Base-by-base conservation (phyloP, 2,113 vertebrate genomes). In the Gadus chalcogrammus region DNA sequence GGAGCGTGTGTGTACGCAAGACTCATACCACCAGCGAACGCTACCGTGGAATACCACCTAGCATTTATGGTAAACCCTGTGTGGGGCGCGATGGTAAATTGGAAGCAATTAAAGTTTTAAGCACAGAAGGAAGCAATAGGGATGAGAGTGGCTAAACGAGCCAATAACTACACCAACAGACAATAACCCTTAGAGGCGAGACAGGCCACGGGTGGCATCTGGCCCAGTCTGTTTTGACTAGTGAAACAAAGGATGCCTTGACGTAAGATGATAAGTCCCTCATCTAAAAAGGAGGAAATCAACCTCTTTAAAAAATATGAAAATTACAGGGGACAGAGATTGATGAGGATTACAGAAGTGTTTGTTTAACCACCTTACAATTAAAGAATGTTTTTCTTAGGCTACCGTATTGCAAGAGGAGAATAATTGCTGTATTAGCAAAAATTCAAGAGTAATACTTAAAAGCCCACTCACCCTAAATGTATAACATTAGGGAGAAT, bases 101-200 rank as follows among this genome's bases (percentile, higher is more conserved):
- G 80, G 78, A 81, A 77, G 72, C 84, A 87, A 85, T 90, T 87
- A 85, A 78, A 77, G 74, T 67, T 84, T 86, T 86, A 83, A 85
- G 55, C 15, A 67, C 64, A 84, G 71, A 73, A 73, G 80, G 73
- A 86, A 85, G 84, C 67, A 65, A 67, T 88, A 83, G 85, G 61
- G 42, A 70, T 74, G 52, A 71, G 71, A 73, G 64, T 81, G 72
- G 79, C 82, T 88, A 86, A 89, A 85, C 83, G 78, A 55, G 64
- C 75, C 67, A 48, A 48, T 48, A 48, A 48, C 42, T 48, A 48
- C 11, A 9, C 9, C 42, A 48, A 48, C 8, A 11, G 42, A 35
- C 18, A 75, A 79, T 80, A 67, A 35, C 64, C 60, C 68, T 69
- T 81, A 69, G 17, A 24, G 76, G 73, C 28, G 31, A 20, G 67